Base-by-base conservation (phyloP, 1,140 invertebrate genomes). In the Calephelis virginiensis region DNA sequence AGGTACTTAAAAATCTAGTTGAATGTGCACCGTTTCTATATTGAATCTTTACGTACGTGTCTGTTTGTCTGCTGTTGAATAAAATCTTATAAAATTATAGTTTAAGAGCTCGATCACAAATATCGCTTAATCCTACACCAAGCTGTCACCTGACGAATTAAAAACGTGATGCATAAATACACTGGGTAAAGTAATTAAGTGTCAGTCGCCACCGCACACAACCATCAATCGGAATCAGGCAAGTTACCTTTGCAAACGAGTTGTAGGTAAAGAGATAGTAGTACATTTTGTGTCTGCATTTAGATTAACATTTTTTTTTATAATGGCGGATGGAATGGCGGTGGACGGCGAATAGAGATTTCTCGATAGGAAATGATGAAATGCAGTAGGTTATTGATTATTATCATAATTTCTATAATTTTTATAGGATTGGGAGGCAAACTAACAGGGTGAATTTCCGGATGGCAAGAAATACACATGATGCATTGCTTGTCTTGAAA, bases 141-240 rank as follows among this genome's bases (percentile, higher is more conserved):
- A 62, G 69, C 64, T 74, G 72, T 71, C 72, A 67, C 67, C 53
- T 67, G 65, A 69, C 65, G 64, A 69, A 68, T 74, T 63, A 61
- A 66, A 59, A 68, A 64, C 69, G 48, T 59, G 63, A 71, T 69
- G 65, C 70, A 64, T 73, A 75, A 72, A 72, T 69, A 69, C 70
- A 62, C 68, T 66, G 61, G 50, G 65, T 64, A 70, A 70, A 72
- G 66, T 72, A 77, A 80, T 77, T 80, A 80, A 74, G 74, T 71
- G 69, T 71, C 73, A 75, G 63, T 75, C 72, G 70, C 69, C 75
- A 75, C 70, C 63, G 73, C 71, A 73, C 53, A 60, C 68, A 12
- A 50, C 65, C 74, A 73, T 78, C 72, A 74, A 66, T 74, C 67
- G 67, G 68, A 72, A 74, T 71, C 72, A 59, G 28, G 17, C 50